phyloP scores from a whole-genome alignment of 2,113 vertebrate species.

The Nannospalax galili region DNA sequence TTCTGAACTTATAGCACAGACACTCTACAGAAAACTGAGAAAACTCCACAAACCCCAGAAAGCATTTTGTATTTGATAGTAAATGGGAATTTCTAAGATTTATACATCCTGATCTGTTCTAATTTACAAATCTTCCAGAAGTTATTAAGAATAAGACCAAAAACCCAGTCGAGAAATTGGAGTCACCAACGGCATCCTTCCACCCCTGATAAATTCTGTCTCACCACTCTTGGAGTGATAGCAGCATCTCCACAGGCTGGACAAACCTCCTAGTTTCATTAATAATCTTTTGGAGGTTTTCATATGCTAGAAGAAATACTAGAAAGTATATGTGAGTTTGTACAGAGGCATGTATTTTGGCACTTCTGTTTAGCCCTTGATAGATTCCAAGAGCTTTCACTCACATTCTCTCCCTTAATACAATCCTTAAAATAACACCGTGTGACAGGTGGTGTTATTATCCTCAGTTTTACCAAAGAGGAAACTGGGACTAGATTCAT shows the following conservation, averaged over 20 bases:
- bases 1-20: background rate
- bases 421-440: background rate
- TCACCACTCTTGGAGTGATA: background rate
- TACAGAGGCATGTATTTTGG: background rate
- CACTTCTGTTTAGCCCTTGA: background rate
- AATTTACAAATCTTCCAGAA: background rate
- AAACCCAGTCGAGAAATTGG: background rate
- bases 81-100: background rate
- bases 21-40: background rate
- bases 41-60: background rate
- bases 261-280: background rate
- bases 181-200: background rate
- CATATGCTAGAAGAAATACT: background rate
- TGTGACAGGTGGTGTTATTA: background rate
- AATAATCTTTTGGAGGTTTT: background rate
- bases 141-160: background rate
- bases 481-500: background rate
- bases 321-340: background rate
- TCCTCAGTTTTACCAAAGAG: background rate
- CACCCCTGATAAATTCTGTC: background rate
- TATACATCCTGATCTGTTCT: background rate
- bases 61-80: constrained; percentile 6
- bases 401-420: background rate
- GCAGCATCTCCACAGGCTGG: background rate
- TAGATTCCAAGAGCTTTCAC: background rate